Percentiles rank a stretch among this genome's conserved stretches.
These are phyloP conservation scores for Rhynchotus rufescens DNA, from an alignment of 2,797 vertebrate species.

Conservation along the genomic window DNA sequence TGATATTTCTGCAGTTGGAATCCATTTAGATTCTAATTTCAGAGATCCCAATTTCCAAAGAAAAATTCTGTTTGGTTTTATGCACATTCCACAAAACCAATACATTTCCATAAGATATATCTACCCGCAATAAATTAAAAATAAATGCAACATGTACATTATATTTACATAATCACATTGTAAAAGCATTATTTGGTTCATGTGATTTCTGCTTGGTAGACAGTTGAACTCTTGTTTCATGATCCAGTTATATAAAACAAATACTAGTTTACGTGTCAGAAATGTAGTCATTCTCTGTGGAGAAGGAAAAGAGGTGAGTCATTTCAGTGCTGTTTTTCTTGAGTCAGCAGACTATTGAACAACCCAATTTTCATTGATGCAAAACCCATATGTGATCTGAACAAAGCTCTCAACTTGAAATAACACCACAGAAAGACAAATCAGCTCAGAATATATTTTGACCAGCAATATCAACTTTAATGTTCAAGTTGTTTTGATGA, in stretches of 20 bases:
- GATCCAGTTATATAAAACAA: neutral
- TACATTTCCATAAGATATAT: neutral
- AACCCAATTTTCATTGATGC: neutral
- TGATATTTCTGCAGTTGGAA: neutral
- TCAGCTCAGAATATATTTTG: neutral
- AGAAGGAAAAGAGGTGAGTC: slow-evolving; percentile 52
- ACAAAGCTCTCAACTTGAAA: neutral
- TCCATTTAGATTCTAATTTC: neutral
- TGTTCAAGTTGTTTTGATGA: slow-evolving; percentile 16
- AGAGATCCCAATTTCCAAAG: too few species aligned
- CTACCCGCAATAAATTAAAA: neutral
- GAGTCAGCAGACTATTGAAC: slow-evolving; percentile 55
- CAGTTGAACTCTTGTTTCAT: neutral
- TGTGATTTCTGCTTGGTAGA: neutral
- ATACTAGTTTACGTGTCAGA: neutral
- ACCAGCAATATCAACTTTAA: neutral
- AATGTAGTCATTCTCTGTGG: slow-evolving; percentile 1
- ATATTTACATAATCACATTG: too few species aligned
- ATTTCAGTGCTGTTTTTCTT: slow-evolving; percentile 18
- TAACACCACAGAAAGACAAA: neutral
- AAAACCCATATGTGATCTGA: neutral
- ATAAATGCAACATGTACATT: neutral
- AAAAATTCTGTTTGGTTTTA: neutral
- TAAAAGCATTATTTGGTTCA: neutral
- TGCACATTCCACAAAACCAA: neutral